A percentile compares a stretch with the other conserved stretches of the same genome.
phyloP scores from a whole-genome alignment of 2,113 vertebrate genomes.

The Triplophysa dalaica region DNA sequence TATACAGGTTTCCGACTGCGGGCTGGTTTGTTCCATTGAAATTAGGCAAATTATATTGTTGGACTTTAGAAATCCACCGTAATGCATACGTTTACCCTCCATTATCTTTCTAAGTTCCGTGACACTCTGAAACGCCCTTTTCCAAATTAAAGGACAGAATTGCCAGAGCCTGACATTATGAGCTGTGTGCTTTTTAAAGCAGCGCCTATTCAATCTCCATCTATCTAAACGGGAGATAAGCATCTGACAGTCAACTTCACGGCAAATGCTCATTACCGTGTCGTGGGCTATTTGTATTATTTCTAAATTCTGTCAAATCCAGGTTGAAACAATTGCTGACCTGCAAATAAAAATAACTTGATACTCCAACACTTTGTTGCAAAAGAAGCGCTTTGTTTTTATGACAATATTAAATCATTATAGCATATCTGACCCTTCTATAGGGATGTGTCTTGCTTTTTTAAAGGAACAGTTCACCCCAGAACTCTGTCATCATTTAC shows the following conservation, averaged over 20 bases:
- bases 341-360: neutral
- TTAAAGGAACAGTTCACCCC: neutral
- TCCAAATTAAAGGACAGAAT: constrained; percentile 75
- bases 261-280: constrained; percentile 34
- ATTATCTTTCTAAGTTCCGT: constrained; percentile 69
- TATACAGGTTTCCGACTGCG: constrained; percentile 49
- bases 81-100: constrained; percentile 73
- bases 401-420: constrained; percentile 8
- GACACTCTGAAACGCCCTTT: constrained; percentile 72
- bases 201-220: constrained; percentile 47
- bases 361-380: neutral
- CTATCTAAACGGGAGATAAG: constrained; percentile 52
- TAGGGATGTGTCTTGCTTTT: neutral
- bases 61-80: constrained; percentile 61
- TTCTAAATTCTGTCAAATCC: neutral
- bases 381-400: neutral
- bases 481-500: no score
- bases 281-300: neutral
- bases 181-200: constrained; percentile 52
- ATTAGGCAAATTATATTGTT: constrained; percentile 77
- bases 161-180: constrained; percentile 72
- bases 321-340: neutral
- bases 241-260: constrained; percentile 40
- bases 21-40: constrained; percentile 67
- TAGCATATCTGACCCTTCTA: constrained; percentile 4